A percentile compares a stretch with the other conserved stretches of the same genome.
These are phyloP conservation scores for Plestiodon gilberti DNA, from an alignment of 2,113 vertebrate genomes.

Conservation along the genomic window DNA sequence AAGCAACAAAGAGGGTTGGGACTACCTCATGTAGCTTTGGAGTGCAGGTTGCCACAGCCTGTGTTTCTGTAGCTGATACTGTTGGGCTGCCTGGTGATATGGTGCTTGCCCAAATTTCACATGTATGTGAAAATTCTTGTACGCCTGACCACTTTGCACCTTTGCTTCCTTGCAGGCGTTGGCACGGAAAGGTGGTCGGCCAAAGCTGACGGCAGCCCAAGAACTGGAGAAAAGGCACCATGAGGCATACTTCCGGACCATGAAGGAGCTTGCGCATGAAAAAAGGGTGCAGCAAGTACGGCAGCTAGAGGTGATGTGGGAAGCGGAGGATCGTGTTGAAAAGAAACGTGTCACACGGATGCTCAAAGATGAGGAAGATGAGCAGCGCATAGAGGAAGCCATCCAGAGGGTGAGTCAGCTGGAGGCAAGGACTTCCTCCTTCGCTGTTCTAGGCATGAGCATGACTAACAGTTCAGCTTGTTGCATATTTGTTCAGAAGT, in stretches of 20 bases:
- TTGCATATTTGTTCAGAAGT: neutral
- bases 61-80: neutral
- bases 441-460: neutral
- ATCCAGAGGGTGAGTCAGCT: slow-evolving; percentile 72
- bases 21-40: too few relatives aligned
- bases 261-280: slow-evolving; percentile 59
- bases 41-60: neutral
- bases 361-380: slow-evolving; percentile 76
- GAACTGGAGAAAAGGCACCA: slow-evolving; percentile 43
- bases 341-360: slow-evolving; percentile 70
- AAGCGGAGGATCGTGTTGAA: slow-evolving; percentile 72
- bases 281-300: slow-evolving; percentile 58
- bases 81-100: neutral
- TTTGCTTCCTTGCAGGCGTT: slow-evolving; percentile 15
- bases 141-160: neutral
- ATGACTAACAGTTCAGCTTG: neutral
- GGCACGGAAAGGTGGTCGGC: slow-evolving; percentile 33
- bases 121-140: neutral
- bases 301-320: slow-evolving; percentile 59
- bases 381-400: slow-evolving; percentile 78
- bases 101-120: neutral
- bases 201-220: neutral
- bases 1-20: neutral
- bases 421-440: neutral
- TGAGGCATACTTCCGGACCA: slow-evolving; percentile 55